These are phyloP conservation scores for Acrobasis consociella DNA, from an alignment of 2,888 invertebrate species.

Conservation along the genomic window DNA sequence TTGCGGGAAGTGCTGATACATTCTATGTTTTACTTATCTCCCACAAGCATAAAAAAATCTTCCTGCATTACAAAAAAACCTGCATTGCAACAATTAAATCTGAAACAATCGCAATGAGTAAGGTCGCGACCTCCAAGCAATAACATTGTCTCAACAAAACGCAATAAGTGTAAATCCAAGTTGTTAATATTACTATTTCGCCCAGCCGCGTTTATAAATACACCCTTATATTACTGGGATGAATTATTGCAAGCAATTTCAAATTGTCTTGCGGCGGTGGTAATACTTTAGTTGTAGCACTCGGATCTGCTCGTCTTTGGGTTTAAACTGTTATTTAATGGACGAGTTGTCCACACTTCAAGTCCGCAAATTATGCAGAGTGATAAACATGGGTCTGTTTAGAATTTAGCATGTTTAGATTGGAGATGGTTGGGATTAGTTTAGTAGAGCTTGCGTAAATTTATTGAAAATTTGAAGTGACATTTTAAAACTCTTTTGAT, in stretches of 20 bases:
- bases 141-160: conserved; percentile 35
- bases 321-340: conserved; percentile 48
- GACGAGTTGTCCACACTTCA: conserved; percentile 48
- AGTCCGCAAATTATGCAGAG: conserved; percentile 41
- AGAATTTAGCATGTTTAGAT: conserved; percentile 5
- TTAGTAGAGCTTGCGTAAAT: neutral
- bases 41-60: no score
- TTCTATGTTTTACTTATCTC: no score
- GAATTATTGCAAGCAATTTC: conserved; percentile 68
- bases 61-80: neutral
- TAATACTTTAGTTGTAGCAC: conserved; percentile 14
- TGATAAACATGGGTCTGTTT: conserved; percentile 24
- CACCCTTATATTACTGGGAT: conserved; percentile 59
- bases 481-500: no score
- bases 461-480: no score
- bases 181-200: conserved; percentile 60
- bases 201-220: conserved; percentile 59
- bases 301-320: conserved; percentile 25
- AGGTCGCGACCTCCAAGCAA: conserved; percentile 21
- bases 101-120: conserved; percentile 11
- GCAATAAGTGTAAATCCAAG: conserved; percentile 63
- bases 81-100: neutral
- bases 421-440: neutral
- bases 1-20: no score
- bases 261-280: conserved; percentile 61